Evolutionary conservation across 2,888 invertebrate species (phyloP).

Genomic region (Agriotes lineatus): DNA sequence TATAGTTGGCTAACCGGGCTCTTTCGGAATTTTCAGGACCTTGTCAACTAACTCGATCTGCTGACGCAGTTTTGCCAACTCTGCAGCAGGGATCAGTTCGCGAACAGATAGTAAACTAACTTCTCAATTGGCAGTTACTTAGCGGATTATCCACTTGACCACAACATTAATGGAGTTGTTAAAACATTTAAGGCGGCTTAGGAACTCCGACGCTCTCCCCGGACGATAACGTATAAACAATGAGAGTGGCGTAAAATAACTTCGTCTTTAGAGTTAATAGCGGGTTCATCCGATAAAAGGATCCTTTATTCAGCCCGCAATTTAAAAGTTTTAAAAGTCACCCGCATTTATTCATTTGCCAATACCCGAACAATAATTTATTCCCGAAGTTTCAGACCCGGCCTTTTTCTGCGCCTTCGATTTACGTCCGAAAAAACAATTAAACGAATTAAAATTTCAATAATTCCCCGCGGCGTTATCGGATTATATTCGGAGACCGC

Average conservation of each 20-base stretch:
- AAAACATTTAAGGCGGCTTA: conserved; percentile 43
- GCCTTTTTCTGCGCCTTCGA: conserved; percentile 23
- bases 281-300: conserved; percentile 36
- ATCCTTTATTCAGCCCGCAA: conserved; percentile 32
- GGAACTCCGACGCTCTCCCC: conserved; percentile 27
- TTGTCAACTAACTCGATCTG: conserved; percentile 34
- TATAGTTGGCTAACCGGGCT: not conserved
- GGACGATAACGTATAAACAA: conserved; percentile 36
- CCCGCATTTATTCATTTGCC: conserved; percentile 41
- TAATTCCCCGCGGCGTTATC: conserved; percentile 35
- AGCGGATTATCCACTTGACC: conserved; percentile 51
- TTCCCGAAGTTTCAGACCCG: conserved; percentile 36
- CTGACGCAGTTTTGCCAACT: conserved; percentile 33
- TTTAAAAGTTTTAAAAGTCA: conserved; percentile 43
- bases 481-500: conserved; percentile 33
- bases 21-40: conserved; percentile 17
- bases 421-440: conserved; percentile 37
- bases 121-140: conserved; percentile 51
- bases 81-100: conserved; percentile 25
- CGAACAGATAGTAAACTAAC: conserved; percentile 40
- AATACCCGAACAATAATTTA: conserved; percentile 42
- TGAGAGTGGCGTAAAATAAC: conserved; percentile 10
- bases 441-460: conserved; percentile 41
- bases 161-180: conserved; percentile 45
- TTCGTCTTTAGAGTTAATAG: conserved; percentile 33